phyloP scores from a whole-genome alignment of 2,888 invertebrate genomes.

The Drosophila putrida region DNA sequence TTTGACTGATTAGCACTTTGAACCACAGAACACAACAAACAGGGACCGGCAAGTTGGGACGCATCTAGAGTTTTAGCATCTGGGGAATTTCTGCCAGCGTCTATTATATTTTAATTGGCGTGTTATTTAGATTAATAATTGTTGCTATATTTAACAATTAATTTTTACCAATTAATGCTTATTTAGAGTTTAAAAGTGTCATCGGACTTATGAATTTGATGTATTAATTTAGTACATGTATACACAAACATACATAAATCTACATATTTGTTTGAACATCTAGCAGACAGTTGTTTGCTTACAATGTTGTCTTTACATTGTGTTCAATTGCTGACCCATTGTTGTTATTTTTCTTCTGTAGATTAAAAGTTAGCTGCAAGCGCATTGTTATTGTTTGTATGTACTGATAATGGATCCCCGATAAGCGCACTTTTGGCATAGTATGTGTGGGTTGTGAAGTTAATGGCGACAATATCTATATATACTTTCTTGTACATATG shows the following conservation, averaged over 20 bases:
- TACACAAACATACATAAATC: too few relatives aligned
- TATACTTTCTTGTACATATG: constrained; percentile 12
- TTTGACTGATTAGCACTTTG: constrained; percentile 63
- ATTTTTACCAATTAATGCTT: constrained; percentile 23
- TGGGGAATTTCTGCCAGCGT: constrained; percentile 18
- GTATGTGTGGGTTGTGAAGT: constrained; percentile 23
- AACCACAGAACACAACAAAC: constrained; percentile 50
- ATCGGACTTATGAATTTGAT: background rate
- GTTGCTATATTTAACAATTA: constrained; percentile 23
- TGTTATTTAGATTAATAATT: constrained; percentile 37
- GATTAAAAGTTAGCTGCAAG: constrained; percentile 26
- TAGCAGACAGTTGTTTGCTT: background rate
- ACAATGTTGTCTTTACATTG: constrained; percentile 5
- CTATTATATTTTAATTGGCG: constrained; percentile 44
- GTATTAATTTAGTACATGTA: background rate
- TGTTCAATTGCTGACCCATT: constrained; percentile 27
- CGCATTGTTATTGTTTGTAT: constrained; percentile 36
- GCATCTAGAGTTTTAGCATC: constrained; percentile 38
- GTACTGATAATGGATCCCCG: constrained; percentile 55
- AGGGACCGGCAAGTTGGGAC: constrained; percentile 14
- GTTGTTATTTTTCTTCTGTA: constrained; percentile 25
- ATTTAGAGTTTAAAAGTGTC: background rate
- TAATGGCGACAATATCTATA: constrained; percentile 23
- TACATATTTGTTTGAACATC: background rate
- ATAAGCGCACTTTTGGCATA: constrained; percentile 50